These are phyloP conservation scores for Distichodus sexfasciatus DNA, from an alignment of 2,797 vertebrate species.

Conservation along the genomic window DNA sequence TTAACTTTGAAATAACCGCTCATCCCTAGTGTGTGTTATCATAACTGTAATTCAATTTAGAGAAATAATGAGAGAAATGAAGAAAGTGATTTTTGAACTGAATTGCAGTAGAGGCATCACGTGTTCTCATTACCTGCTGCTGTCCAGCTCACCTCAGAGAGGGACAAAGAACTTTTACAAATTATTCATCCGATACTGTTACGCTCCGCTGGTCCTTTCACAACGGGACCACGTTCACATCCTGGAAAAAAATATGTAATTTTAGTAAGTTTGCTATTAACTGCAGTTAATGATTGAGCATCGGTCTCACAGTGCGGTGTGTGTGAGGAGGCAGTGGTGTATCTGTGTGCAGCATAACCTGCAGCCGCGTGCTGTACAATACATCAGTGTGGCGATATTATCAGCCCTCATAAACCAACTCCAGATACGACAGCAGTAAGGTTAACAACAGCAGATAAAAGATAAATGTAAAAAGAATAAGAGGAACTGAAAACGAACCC, in stretches of 20 bases:
- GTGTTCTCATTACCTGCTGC: not conserved
- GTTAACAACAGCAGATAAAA: no score
- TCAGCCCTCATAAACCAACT: no score
- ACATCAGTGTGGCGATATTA: no score
- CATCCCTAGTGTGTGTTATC: no score
- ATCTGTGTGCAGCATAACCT: not conserved
- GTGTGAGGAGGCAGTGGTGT: conserved; percentile 38
- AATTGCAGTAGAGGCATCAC: not conserved
- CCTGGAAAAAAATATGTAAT: conserved; percentile 70
- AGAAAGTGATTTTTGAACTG: not conserved
- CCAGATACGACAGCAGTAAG: no score
- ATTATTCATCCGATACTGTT: conserved; percentile 50
- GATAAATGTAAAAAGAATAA: no score
- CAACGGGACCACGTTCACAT: conserved; percentile 63
- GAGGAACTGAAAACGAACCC: no score
- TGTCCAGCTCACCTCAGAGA: conserved; percentile 51
- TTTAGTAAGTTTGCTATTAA: conserved; percentile 74
- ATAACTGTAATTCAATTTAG: no score
- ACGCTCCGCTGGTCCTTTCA: conserved; percentile 67
- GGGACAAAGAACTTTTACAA: conserved; percentile 25
- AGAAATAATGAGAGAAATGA: not conserved
- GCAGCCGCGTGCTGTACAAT: no score
- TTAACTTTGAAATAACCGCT: no score
- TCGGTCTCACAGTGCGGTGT: conserved; percentile 25
- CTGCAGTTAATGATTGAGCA: conserved; percentile 73